These are phyloP conservation scores for Entomobrya multifasciata DNA, from an alignment of 2,888 invertebrate species.

Conservation along the genomic window DNA sequence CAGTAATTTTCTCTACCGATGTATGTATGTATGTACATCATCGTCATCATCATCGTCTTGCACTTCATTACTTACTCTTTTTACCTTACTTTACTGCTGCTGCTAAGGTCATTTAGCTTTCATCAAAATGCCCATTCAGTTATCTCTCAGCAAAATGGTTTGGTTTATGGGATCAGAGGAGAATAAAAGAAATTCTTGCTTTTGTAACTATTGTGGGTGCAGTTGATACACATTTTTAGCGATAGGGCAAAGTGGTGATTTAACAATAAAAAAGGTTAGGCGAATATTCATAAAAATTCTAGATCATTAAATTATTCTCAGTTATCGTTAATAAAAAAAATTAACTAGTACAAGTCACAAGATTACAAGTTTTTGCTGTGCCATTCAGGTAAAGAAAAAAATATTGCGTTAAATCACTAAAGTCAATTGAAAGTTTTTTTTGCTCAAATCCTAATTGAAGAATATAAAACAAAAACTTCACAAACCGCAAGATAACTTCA, in stretches of 20 bases:
- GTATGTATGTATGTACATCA: neutral
- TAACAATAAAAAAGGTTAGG: neutral
- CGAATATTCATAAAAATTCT: neutral
- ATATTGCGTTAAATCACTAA: neutral
- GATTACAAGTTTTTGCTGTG: neutral
- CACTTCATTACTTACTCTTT: conserved; percentile 34
- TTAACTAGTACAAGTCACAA: neutral
- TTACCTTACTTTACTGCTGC: conserved; percentile 14
- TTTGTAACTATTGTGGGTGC: neutral
- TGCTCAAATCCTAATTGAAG: neutral
- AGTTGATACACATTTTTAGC: neutral
- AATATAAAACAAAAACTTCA: conserved; percentile 4
- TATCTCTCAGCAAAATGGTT: conserved; percentile 20
- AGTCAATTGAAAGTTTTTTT: neutral
- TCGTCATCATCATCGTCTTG: conserved; percentile 15
- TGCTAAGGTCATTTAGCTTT: conserved; percentile 43
- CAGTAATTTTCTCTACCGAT: neutral
- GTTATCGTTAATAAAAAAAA: neutral
- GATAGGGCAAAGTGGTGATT: neutral
- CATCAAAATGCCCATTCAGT: conserved; percentile 46
- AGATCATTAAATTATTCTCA: neutral
- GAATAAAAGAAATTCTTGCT: neutral
- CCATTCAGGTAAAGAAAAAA: neutral
- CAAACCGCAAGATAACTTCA: neutral
- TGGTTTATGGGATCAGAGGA: neutral